Conservation (phyloP, 92 coral and sea anemone genomes). For the Diadumene lineata region DNA sequence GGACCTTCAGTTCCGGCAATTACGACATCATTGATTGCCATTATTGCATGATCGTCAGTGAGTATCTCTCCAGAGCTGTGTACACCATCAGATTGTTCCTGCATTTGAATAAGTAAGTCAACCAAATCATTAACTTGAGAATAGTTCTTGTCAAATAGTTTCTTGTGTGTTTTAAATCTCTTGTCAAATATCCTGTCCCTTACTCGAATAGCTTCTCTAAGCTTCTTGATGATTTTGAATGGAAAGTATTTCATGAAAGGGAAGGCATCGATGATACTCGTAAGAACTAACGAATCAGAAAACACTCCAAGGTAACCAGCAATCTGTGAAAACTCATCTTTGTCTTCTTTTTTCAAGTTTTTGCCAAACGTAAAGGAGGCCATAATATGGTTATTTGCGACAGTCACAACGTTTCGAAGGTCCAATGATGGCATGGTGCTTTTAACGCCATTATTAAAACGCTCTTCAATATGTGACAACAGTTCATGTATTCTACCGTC, state of each 20-base stretch:
- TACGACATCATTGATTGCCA: conserved; percentile 55
- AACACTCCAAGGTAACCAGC: conserved; percentile 49
- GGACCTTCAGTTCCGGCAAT: conserved; percentile 62
- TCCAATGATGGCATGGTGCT: conserved; percentile 38
- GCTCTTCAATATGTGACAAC: conserved; percentile 32
- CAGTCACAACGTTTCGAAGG: conserved; percentile 39
- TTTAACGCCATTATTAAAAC: no score
- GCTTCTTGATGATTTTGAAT: conserved; percentile 42
- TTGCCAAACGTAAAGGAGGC: conserved; percentile 62
- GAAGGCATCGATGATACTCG: conserved; percentile 62
- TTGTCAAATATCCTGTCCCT: conserved; percentile 58
- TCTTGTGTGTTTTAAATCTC: conserved; percentile 50
- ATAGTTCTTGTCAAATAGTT: conserved; percentile 33
- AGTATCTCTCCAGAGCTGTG: conserved; percentile 3
- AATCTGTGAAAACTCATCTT: conserved; percentile 49
- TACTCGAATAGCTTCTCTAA: conserved; percentile 41
- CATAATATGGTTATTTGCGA: conserved; percentile 53
- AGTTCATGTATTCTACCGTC: conserved; percentile 53
- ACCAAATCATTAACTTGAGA: conserved; percentile 37
- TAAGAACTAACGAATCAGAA: conserved; percentile 47
- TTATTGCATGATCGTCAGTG: conserved; percentile 39
- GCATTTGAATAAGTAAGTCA: conserved; percentile 52
- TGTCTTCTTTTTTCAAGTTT: conserved; percentile 52
- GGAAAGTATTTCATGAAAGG: conserved; percentile 69
- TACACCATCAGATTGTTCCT: conserved; percentile 27